Evolutionary conservation across 2,797 vertebrate species (phyloP).

Genomic region (Kryptolebias ocellatus): DNA sequence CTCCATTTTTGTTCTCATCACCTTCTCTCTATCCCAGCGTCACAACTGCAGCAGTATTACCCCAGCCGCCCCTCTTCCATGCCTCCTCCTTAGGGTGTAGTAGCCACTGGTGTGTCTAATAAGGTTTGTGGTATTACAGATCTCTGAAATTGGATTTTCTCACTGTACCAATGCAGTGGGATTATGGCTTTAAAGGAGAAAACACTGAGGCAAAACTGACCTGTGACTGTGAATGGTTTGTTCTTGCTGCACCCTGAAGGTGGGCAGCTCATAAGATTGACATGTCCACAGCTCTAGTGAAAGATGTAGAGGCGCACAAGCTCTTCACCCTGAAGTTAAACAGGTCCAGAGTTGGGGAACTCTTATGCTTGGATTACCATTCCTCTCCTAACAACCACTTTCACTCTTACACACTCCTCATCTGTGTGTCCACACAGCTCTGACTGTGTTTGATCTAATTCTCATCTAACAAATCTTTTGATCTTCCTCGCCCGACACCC

Average conservation of each 20-base stretch:
- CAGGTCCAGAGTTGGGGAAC: slow-evolving; percentile 32
- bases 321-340: slow-evolving; percentile 53
- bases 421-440: slow-evolving; percentile 55
- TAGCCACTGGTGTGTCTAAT: slow-evolving; percentile 74
- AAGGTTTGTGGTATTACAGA: slow-evolving; percentile 82
- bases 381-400: slow-evolving; percentile 42
- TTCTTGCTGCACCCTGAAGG: slow-evolving; percentile 33
- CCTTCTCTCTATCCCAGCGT: slow-evolving; percentile 19
- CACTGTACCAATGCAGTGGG: slow-evolving; percentile 69
- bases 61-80: slow-evolving; percentile 6
- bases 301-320: slow-evolving; percentile 14
- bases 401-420: slow-evolving; percentile 41
- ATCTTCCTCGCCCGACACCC: slow-evolving; percentile 62
- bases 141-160: slow-evolving; percentile 82
- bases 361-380: slow-evolving; percentile 36
- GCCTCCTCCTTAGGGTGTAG: slow-evolving; percentile 59
- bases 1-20: slow-evolving; percentile 45
- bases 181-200: slow-evolving; percentile 64
- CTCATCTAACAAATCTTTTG: slow-evolving; percentile 70
- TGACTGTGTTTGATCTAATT: slow-evolving; percentile 70
- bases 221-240: slow-evolving; percentile 61
- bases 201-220: slow-evolving; percentile 55
- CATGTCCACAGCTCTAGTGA: slow-evolving; percentile 18
- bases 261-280: slow-evolving; percentile 41
- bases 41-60: slow-evolving; percentile 30